Evolutionary conservation across 2,113 vertebrate species (phyloP), one percentile per base, ranked within the genome.

Genomic region (Dryoscopus gambensis): DNA sequence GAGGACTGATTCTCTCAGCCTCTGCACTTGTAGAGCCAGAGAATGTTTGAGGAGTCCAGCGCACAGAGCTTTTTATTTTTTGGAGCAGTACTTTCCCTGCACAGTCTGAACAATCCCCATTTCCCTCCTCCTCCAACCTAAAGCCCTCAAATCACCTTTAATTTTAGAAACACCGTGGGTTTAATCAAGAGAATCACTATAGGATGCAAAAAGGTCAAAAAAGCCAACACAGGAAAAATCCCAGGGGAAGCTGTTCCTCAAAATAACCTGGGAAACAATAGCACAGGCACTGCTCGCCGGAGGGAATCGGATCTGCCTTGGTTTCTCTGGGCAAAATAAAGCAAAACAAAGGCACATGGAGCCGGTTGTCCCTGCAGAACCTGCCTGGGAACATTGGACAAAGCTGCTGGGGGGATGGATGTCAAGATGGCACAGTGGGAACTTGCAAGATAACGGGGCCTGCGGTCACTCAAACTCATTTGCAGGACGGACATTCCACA

Each of bases 141-240:
- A 40, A 86, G 76, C 28, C 52, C 23, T 87, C 49, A 31, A 53
- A 56, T 35, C 33, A 80, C 83, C 40, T 68, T 81, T 71, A 70
- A 78, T 70, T 95, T 93, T 90, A 90, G 84, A 46, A 96, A 79
- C 83, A 57, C 40, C 6, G 0, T 8, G 22, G 5, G 35, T 63
- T 30, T 64, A 53, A 76, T 89, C 83, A 76, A 73, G 84, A 74
- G 53, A 74, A 89, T 71, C 77, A 39, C 90, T 59, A 14, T 74
- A 87, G 96, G 77, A 89, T 46, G 69, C n/a, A 10, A 70, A 94
- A 97, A 94, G 93, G 95, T 92, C 89, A 96, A 50, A 84, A 75
- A 75, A 89, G 27, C 44, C 62, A 59, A 27, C 22, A 65, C 18
- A 87, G 56, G 74, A 70, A 91, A 84, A 82, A 52, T 30, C 90